These are phyloP conservation scores for Spialia ferax DNA, from an alignment of 2,888 invertebrate species.

Conservation along the genomic window DNA sequence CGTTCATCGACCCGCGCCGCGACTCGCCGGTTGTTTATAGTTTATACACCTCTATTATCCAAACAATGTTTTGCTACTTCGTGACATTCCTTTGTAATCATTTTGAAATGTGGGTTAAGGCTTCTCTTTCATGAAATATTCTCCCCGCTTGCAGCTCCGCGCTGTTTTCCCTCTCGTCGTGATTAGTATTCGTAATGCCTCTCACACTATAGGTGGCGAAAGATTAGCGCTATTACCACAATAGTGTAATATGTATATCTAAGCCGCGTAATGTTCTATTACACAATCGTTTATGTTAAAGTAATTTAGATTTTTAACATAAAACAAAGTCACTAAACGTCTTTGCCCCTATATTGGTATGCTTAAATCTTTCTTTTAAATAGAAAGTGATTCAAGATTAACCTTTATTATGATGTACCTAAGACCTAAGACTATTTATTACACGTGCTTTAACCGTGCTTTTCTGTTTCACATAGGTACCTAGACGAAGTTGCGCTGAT, in stretches of 20 bases:
- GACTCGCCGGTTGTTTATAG: slow-evolving; percentile 61
- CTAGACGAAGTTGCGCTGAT: no score
- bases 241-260: slow-evolving; percentile 35
- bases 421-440: no score
- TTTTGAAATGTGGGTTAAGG: slow-evolving; percentile 81
- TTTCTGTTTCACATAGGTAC: no score
- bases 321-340: background rate
- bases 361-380: no score
- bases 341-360: no score
- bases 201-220: slow-evolving; percentile 36
- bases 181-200: slow-evolving; percentile 39
- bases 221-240: slow-evolving; percentile 38
- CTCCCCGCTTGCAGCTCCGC: slow-evolving; percentile 42
- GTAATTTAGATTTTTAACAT: background rate
- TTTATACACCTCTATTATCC: slow-evolving; percentile 79
- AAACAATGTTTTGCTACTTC: slow-evolving; percentile 78
- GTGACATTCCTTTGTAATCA: slow-evolving; percentile 84
- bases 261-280: slow-evolving; percentile 28
- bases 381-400: no score
- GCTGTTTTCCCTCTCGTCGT: slow-evolving; percentile 48
- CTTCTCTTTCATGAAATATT: slow-evolving; percentile 65
- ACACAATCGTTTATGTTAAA: slow-evolving; percentile 7
- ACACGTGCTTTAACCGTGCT: no score
- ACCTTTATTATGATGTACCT: no score
- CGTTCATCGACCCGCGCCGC: slow-evolving; percentile 56